phyloP scores from a whole-genome alignment of 2,797 vertebrate genomes.

The Picus viridis region DNA sequence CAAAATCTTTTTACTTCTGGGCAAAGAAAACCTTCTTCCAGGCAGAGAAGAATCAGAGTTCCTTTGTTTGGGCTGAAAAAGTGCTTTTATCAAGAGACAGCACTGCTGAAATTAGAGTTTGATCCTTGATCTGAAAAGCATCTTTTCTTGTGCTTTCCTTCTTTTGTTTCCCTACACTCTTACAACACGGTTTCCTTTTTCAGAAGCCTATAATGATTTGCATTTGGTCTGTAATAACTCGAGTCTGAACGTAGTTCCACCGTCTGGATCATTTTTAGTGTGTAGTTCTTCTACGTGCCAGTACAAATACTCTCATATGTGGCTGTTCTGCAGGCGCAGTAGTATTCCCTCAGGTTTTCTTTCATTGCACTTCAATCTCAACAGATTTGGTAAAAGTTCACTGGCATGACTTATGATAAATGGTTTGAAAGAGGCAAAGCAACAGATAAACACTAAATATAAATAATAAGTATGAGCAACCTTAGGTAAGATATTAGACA shows the following conservation, averaged over 20 bases:
- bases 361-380: background rate
- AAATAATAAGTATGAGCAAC: background rate
- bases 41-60: background rate
- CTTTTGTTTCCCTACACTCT: background rate
- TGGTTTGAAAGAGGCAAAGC: background rate
- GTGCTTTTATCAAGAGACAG: background rate
- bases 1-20: background rate
- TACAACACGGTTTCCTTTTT: background rate
- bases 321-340: background rate
- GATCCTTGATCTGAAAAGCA: background rate
- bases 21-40: background rate
- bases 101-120: background rate
- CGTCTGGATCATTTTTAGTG: background rate
- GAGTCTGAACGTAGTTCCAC: background rate
- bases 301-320: background rate
- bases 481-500: background rate
- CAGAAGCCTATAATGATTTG: background rate
- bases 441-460: background rate
- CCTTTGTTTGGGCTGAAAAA: background rate
- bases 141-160: background rate
- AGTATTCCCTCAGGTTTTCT: background rate
- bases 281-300: background rate
- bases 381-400: background rate
- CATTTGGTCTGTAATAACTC: background rate
- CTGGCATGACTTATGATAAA: background rate